Conservation (phyloP, 2,113 vertebrate species). For the Epinephelus fuscoguttatus region DNA sequence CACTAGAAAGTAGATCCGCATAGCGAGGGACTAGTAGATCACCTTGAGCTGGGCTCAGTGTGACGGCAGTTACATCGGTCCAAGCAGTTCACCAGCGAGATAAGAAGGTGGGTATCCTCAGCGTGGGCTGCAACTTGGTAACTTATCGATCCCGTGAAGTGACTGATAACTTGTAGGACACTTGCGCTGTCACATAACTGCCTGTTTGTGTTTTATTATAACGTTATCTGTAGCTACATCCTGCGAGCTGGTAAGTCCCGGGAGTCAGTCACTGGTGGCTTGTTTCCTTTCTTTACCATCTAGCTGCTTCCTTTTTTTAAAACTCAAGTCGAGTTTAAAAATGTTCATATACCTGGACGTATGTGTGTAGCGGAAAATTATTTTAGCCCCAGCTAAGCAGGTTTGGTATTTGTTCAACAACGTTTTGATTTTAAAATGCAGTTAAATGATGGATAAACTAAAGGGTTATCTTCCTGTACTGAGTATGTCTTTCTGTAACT, state of each 20-base stretch:
- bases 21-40: conserved; percentile 63
- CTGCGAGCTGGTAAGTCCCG: conserved; percentile 3
- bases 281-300: background rate
- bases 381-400: background rate
- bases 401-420: background rate
- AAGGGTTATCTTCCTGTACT: background rate
- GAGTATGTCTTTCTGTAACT: rapidly evolving
- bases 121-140: background rate
- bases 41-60: conserved; percentile 78
- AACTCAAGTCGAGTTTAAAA: background rate
- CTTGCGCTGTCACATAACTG: no score
- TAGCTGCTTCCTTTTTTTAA: no score
- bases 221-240: background rate
- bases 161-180: background rate
- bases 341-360: background rate
- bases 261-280: background rate
- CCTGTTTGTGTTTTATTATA: background rate
- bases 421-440: background rate
- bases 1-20: conserved; percentile 79
- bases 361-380: background rate
- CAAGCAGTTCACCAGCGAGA: background rate
- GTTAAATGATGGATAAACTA: background rate
- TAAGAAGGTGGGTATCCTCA: conserved; percentile 76
- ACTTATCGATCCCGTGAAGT: background rate
- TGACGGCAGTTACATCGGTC: conserved; percentile 37